A percentile compares a stretch with the other conserved stretches of the same genome.
Conservation (phyloP, 2,888 invertebrate genomes). For the Oconnorella tubifera region DNA sequence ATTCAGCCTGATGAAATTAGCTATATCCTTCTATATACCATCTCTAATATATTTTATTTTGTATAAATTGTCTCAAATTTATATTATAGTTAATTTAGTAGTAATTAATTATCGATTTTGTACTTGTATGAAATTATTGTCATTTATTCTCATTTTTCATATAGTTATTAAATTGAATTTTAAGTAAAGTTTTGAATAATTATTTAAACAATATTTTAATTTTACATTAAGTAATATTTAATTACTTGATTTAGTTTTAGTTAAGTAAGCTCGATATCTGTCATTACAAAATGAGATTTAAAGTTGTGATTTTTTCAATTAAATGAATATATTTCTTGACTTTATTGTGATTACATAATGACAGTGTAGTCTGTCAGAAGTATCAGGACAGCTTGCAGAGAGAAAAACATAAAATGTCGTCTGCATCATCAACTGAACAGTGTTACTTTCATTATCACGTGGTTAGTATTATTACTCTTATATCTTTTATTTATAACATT, state of each 20-base stretch:
- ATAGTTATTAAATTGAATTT: too few relatives aligned
- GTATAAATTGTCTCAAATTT: not conserved
- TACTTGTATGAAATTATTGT: too few relatives aligned
- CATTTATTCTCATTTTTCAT: too few relatives aligned
- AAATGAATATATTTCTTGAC: too few relatives aligned
- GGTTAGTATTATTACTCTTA: not conserved
- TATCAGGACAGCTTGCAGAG: not conserved
- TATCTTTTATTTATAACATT: not conserved
- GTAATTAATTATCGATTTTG: too few relatives aligned
- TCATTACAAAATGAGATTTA: conserved; percentile 7
- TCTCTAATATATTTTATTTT: not conserved
- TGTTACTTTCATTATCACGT: not conserved
- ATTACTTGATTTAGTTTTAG: too few relatives aligned
- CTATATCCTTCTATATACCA: conserved; percentile 20
- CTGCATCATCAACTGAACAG: not conserved
- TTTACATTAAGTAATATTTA: too few relatives aligned
- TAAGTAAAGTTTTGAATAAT: too few relatives aligned
- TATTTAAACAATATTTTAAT: too few relatives aligned
- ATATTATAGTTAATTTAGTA: not conserved
- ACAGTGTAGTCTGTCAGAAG: conserved; percentile 13
- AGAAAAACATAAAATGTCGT: not conserved
- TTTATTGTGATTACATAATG: too few relatives aligned
- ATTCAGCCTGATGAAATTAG: conserved; percentile 12
- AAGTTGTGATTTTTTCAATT: not conserved
- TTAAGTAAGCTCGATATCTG: too few relatives aligned